Conservation (phyloP, 2,113 vertebrate genomes). For the Aldabrachelys gigantea region DNA sequence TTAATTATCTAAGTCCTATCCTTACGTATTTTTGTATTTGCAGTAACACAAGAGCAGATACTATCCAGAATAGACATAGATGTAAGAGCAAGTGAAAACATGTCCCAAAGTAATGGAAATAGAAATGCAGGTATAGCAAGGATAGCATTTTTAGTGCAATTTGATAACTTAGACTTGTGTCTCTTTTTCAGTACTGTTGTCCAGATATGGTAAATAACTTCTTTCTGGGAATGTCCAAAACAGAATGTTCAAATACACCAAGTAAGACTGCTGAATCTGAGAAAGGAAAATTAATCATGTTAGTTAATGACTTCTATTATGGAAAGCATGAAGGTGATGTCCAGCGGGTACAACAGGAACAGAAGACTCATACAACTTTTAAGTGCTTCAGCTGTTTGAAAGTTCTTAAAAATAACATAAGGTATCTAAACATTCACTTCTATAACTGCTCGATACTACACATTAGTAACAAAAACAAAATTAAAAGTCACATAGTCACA, state of each 20-base stretch:
- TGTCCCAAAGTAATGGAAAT: neutral
- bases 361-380: slow-evolving; percentile 91
- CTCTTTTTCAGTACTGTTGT: slow-evolving; percentile 84
- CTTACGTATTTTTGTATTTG: neutral
- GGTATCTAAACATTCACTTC: slow-evolving; percentile 78
- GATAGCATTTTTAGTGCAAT: neutral
- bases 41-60: neutral
- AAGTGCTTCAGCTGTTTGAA: slow-evolving; percentile 98
- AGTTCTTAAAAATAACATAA: slow-evolving; percentile 97
- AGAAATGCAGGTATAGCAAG: neutral
- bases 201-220: slow-evolving; percentile 80
- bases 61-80: neutral
- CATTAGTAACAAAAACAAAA: neutral
- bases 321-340: slow-evolving; percentile 89
- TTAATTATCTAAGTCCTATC: neutral
- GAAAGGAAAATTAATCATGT: slow-evolving; percentile 95
- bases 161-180: slow-evolving; percentile 5
- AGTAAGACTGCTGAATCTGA: slow-evolving; percentile 77
- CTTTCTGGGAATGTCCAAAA: slow-evolving; percentile 67
- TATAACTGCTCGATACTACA: neutral
- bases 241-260: slow-evolving; percentile 59
- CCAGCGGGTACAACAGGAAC: slow-evolving; percentile 74
- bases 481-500: neutral
- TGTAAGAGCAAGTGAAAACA: rapidly evolving
- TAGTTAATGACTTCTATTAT: slow-evolving; percentile 98